Conservation (phyloP, 2,888 invertebrate species). For the Deilephila porcellus region DNA sequence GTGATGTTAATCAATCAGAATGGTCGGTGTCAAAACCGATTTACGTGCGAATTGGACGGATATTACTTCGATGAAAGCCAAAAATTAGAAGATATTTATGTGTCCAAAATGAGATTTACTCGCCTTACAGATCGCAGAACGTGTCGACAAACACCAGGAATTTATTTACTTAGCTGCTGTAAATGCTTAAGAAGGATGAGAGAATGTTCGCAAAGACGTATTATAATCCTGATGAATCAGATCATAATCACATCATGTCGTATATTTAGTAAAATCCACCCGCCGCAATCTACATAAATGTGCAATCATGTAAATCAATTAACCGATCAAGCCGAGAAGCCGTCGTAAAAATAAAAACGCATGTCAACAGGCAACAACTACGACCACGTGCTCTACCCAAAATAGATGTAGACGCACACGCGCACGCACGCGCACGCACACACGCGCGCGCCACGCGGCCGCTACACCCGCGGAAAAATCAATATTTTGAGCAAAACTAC, state of each 20-base stretch:
- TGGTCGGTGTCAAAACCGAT: slow-evolving; percentile 5
- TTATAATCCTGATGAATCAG: neutral
- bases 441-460: slow-evolving; percentile 57
- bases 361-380: slow-evolving; percentile 82
- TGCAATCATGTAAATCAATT: slow-evolving; percentile 69
- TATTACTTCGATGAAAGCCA: slow-evolving; percentile 6
- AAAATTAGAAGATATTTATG: neutral
- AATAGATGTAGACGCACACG: slow-evolving; percentile 75
- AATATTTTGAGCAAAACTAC: slow-evolving; percentile 85
- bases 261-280: slow-evolving; percentile 31
- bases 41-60: neutral
- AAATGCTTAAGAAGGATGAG: neutral
- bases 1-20: neutral
- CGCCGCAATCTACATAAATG: slow-evolving; percentile 46
- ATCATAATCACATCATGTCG: neutral
- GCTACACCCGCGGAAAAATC: slow-evolving; percentile 80
- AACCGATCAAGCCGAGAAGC: slow-evolving; percentile 65
- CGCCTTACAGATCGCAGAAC: neutral
- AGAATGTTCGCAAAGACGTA: neutral
- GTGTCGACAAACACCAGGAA: neutral
- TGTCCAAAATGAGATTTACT: neutral
- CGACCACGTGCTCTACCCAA: slow-evolving; percentile 81
- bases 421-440: slow-evolving; percentile 49
- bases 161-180: neutral
- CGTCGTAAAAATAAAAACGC: slow-evolving; percentile 80